Base-by-base conservation (phyloP, 2,888 invertebrate species). In the Drosophila barbarae region DNA sequence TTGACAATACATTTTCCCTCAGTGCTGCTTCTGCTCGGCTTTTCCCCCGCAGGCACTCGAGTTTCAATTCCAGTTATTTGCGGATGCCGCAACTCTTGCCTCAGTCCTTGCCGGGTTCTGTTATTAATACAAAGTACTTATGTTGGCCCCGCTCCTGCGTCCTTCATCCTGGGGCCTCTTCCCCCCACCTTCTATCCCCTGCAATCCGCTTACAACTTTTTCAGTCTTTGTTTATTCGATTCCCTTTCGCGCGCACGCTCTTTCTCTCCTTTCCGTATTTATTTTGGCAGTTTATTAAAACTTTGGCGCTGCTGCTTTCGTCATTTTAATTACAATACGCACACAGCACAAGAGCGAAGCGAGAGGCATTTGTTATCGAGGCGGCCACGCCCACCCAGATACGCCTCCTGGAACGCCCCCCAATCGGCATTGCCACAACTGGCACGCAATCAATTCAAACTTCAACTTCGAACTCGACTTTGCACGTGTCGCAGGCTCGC, bases 371-470 rank as follows among this genome's bases (percentile, higher is more conserved):
- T 65, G 63, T 52, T 64, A 64, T 60, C 38, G 63, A 30, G 15
- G 4, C 18, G 4, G 53, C 38, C 64, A 72, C 72, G 68, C 76
- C 74, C 42, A 8, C 56, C 18, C 23, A 18, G 23, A 12, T 42
- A 42, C 58, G 54, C 66, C 51, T 55, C 30, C 32, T 1, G 13
- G 5, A 72, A 44, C 54, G 64, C 68, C 51, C 56, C 50, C 21
- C 23, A 66, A 53, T 59, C 60, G 60, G 50, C 71, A 79, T 69
- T 79, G 74, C 72, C 70, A 36, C 77, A 71, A 66, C 75, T 81
- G 77, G 77, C 79, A 79, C 78, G 79, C 81, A 81, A 79, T 79
- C 79, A 81, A 79, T 81, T 79, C 77, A 60, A 60, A 72, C 76
- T 74, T 77, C 74, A 71, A 67, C 59, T 53, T 41, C 58, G 34